Base-by-base conservation (phyloP, 2,113 vertebrate species). In the Nematolebias whitei region DNA sequence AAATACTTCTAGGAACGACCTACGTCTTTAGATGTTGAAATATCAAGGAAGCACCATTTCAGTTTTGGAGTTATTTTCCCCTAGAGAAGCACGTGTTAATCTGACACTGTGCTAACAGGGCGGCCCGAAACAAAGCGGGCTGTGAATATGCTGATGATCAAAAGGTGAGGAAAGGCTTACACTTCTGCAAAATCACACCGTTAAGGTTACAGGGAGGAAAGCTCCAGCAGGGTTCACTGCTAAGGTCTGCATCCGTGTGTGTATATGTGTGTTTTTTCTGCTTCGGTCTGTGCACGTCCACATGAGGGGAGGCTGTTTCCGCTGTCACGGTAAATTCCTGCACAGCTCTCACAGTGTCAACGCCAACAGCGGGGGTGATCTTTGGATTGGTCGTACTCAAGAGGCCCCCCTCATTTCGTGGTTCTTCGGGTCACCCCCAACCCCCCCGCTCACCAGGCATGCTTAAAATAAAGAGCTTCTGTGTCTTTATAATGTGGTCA, bases 321-420 rank as follows among this genome's bases (percentile, higher is more conserved):
- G 49, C 80, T 84, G 77, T 88, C 74, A 88, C 68, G 87, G 88
- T 89, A 85, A 83, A 91, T 91, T 90, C 89, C 84, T 87, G 24
- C 19, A 49, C 67, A 55, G 63, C 68, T 78, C 82, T 84, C 78
- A 71, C 80, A 74, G 86, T 82, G 82, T 87, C 82, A 44, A 76
- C 40, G 24, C 79, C 19, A 54, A 67, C 77, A 85, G 80, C 51
- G 24, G 62, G 44, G 75, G 35, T 49, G 47, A 73, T 83, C 79
- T 83, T 85, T 83, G 71, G 85, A 85, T 85, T 89, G 88, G 88
- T 91, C 84, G 63, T 56, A 18, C 61, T 83, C 53, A 53, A 47
- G 68, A 84, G 85, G 80, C 68, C 79, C 79, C 84, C n/a, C 76
- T 79, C 63, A 64, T 80, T 86, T 82, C 76, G 77, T 65, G 60